Evolutionary conservation across 2,797 vertebrate species (phyloP).

Genomic region (Lacerta agilis): DNA sequence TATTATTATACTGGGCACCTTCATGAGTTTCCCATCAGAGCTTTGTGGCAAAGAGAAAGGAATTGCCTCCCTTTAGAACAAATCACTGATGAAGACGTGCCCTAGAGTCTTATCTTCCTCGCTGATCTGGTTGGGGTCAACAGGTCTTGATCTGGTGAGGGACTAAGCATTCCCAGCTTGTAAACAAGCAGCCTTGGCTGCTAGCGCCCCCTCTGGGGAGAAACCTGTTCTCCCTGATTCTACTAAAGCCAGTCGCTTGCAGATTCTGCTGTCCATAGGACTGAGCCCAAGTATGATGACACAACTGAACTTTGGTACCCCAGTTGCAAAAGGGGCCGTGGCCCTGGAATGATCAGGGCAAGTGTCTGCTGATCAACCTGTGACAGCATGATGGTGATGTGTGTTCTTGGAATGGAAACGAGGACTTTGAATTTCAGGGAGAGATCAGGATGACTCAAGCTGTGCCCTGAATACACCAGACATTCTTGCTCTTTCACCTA

Average conservation of each 20-base stretch:
- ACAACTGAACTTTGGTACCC: not conserved
- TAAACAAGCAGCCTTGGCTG: not conserved
- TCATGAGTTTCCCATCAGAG: not conserved
- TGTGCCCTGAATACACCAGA: not conserved
- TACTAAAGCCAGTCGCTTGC: not conserved
- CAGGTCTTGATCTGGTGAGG: not conserved
- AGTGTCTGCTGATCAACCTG: not conserved
- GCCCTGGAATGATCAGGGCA: too few relatives aligned
- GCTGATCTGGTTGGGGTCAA: not conserved
- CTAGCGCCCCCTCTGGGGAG: not conserved
- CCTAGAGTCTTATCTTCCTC: not conserved
- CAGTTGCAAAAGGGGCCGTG: not conserved
- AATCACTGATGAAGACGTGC: not conserved
- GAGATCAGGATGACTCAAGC: conserved; percentile 29
- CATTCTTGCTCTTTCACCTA: conserved; percentile 41
- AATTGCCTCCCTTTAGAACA: not conserved
- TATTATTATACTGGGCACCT: too few relatives aligned
- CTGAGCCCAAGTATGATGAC: not conserved
- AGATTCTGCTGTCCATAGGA: not conserved
- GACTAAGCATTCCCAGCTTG: not conserved
- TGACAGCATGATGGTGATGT: not conserved
- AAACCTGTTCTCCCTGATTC: not conserved
- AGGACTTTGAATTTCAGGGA: not conserved
- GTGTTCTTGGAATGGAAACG: not conserved
- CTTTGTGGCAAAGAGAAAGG: not conserved